These are phyloP conservation scores for Catocala nupta DNA, from an alignment of 2,888 invertebrate genomes.

Conservation along the genomic window DNA sequence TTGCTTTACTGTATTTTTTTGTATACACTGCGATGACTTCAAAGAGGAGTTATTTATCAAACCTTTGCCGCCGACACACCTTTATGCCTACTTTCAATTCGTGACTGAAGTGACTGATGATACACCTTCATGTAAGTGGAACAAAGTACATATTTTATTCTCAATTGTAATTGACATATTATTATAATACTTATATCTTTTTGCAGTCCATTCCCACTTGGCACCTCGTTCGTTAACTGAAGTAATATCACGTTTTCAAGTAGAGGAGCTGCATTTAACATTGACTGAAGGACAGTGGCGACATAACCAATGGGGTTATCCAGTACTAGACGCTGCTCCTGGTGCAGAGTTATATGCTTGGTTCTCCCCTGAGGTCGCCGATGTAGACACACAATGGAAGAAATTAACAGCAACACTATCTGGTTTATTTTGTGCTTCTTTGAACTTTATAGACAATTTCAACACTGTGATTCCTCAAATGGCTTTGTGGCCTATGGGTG, in stretches of 20 bases:
- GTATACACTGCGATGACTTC: conserved; percentile 89
- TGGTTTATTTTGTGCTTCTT: conserved; percentile 97
- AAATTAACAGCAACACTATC: conserved; percentile 96
- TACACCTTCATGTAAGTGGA: conserved; percentile 87
- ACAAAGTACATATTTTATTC: background rate
- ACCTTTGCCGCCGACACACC: conserved; percentile 93
- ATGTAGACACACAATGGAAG: conserved; percentile 95
- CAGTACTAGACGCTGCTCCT: conserved; percentile 95
- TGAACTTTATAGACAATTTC: conserved; percentile 96
- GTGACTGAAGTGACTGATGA: conserved; percentile 91
- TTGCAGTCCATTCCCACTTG: conserved; percentile 92
- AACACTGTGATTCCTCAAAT: conserved; percentile 95
- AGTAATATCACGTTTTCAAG: conserved; percentile 93
- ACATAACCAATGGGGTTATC: conserved; percentile 97
- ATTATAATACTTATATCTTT: background rate
- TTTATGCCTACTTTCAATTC: conserved; percentile 97
- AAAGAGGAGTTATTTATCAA: conserved; percentile 96
- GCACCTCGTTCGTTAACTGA: conserved; percentile 97
- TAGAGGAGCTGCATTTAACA: conserved; percentile 96
- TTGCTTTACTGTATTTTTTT: conserved; percentile 39
- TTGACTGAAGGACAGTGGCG: conserved; percentile 98
- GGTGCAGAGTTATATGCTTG: conserved; percentile 98
- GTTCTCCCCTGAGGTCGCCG: conserved; percentile 90
- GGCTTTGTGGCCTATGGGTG: conserved; percentile 93
- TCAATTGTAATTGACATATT: background rate